These are phyloP conservation scores for Brachionus plicatilis DNA, from an alignment of 1,140 invertebrate species.

Conservation along the genomic window DNA sequence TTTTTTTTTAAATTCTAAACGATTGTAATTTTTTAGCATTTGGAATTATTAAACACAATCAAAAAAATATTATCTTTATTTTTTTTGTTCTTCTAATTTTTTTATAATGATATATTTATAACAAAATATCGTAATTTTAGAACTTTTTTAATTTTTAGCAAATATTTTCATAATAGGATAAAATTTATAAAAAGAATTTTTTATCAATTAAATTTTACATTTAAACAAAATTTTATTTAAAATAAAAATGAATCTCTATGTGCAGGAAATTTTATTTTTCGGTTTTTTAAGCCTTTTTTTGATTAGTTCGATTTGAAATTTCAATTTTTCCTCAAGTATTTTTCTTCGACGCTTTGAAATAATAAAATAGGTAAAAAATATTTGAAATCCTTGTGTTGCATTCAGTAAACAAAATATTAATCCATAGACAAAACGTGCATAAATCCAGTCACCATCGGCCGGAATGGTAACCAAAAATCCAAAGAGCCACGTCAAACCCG, in stretches of 20 bases:
- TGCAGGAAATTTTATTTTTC: neutral
- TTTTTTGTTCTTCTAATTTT: too few relatives aligned
- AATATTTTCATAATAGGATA: too few relatives aligned
- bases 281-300: neutral
- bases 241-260: neutral
- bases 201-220: too few relatives aligned
- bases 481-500: constrained; percentile 7
- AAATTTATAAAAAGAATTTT: too few relatives aligned
- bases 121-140: too few relatives aligned
- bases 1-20: too few relatives aligned
- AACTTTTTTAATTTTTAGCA: too few relatives aligned
- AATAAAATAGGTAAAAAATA: neutral
- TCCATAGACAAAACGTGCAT: constrained; percentile 1
- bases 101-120: too few relatives aligned
- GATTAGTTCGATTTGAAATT: neutral
- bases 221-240: too few relatives aligned
- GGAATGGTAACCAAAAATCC: constrained; percentile 8
- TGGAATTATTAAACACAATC: too few relatives aligned
- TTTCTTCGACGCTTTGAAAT: neutral
- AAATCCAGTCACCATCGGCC: neutral
- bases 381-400: constrained; percentile 28
- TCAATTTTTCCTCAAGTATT: neutral
- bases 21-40: too few relatives aligned
- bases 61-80: too few relatives aligned
- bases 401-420: constrained; percentile 4